Evolutionary conservation across 2,888 invertebrate genomes (phyloP).

Genomic region (Melanargia galathea): DNA sequence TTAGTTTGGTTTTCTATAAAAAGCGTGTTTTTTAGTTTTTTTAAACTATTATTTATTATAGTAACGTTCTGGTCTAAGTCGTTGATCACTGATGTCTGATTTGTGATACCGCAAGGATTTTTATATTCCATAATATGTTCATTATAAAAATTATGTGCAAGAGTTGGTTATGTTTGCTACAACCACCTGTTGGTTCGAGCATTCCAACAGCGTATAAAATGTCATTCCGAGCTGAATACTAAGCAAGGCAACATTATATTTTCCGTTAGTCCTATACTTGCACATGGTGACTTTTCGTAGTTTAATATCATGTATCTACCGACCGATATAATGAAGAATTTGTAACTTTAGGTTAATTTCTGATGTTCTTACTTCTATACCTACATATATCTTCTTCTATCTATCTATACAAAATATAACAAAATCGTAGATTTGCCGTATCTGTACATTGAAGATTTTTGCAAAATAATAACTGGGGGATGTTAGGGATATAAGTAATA

Average conservation of each 20-base stretch:
- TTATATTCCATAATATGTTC: slow-evolving; percentile 8
- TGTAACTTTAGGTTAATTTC: no score
- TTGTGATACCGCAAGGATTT: slow-evolving; percentile 3
- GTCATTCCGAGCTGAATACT: slow-evolving; percentile 30
- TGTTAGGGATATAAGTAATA: no score
- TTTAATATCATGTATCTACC: background rate
- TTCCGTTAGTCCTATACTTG: background rate
- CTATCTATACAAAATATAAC: no score
- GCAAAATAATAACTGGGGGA: no score
- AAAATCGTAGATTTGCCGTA: no score
- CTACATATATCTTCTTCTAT: no score
- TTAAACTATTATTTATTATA: no score
- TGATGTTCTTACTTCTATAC: no score
- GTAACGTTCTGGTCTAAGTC: background rate
- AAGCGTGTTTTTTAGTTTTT: no score
- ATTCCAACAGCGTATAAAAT: slow-evolving; percentile 30
- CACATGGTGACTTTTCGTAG: background rate
- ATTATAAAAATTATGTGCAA: slow-evolving; percentile 10
- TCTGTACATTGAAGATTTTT: no score
- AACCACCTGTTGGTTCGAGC: slow-evolving; percentile 25
- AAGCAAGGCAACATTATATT: slow-evolving; percentile 15
- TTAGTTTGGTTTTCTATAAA: no score
- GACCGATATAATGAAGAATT: background rate
- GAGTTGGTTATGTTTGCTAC: slow-evolving; percentile 14
- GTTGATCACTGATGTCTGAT: background rate